Base-by-base conservation (phyloP, 2,888 invertebrate species). In the Stenoptilia bipunctidactyla region DNA sequence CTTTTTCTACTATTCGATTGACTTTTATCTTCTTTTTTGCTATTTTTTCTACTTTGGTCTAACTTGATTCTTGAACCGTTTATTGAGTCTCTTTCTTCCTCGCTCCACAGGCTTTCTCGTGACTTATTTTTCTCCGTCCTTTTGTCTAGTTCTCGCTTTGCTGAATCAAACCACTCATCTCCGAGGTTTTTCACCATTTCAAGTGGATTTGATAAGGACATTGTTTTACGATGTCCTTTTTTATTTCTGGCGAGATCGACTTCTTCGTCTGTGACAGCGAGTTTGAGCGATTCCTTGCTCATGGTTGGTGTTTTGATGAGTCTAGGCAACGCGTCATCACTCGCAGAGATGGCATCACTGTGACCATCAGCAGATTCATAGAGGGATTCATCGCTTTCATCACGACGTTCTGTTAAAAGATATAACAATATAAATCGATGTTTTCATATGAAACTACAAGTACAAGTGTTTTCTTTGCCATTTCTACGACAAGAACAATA, bases 281-380 rank as follows among this genome's bases (percentile, higher is more conserved):
- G 50, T 56, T 83, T 82, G 0, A 82, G 66, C 15, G 84, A 83
- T 51, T 83, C 83, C 42, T 82, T 83, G 59, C 82, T 83, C 43
- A 80, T 71, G 1, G 80, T 70, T 0, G 77, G 82, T 9, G 80
- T 77, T 48, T 70, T 77, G 36, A 67, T 52, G 8, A 83, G 65
- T 20, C 73, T 59, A 0, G 83, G 68, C 0, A 82, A 39, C 0
- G 79, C 70, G 38, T 80, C 79, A 40, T 83, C 82, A 42, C 82
- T 82, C 13, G 77, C 80, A 1, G 80, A 80, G 44, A 82, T 74
- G 6, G 67, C 66, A 44, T 84, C 83, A 45, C 80, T 80, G 49
- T 82, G 80, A 27, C 82, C 73, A 43, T 83, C 83, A 2, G 82
- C 83, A 13, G 83, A 83, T 51, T 83, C 83, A 60, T 83, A 83